These are phyloP conservation scores for Cariama cristata DNA, from an alignment of 2,113 vertebrate genomes.

Conservation along the genomic window DNA sequence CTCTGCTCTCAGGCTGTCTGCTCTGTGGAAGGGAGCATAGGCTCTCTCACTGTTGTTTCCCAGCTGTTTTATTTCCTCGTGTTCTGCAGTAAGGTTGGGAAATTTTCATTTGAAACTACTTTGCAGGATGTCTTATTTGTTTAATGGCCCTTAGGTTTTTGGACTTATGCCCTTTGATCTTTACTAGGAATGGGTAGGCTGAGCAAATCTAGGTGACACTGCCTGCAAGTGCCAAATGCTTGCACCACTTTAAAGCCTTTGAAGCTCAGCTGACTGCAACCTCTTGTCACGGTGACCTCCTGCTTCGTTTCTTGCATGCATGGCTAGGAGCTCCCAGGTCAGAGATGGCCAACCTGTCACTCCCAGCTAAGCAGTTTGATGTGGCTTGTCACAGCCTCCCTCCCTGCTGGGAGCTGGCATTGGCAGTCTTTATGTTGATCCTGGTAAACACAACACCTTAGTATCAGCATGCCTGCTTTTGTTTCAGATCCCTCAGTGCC, in stretches of 20 bases:
- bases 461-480: neutral
- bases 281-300: conserved; percentile 9
- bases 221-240: neutral
- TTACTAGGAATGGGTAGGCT: neutral
- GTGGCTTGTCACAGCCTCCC: neutral
- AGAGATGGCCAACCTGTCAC: neutral
- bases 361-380: neutral
- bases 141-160: neutral
- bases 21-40: neutral
- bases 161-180: neutral
- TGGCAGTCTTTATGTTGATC: neutral
- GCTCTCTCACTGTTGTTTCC: neutral
- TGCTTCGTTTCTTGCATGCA: neutral
- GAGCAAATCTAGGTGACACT: neutral
- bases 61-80: neutral
- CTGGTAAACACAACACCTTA: neutral
- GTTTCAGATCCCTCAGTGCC: neutral
- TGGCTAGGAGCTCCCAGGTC: neutral
- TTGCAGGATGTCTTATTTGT: neutral
- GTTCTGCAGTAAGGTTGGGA: neutral
- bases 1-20: neutral
- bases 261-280: neutral
- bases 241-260: neutral
- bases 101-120: neutral
- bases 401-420: neutral